Percentiles rank a stretch among this genome's conserved stretches.
phyloP scores from a whole-genome alignment of 1,140 invertebrate genomes.

The Drosophila erecta region DNA sequence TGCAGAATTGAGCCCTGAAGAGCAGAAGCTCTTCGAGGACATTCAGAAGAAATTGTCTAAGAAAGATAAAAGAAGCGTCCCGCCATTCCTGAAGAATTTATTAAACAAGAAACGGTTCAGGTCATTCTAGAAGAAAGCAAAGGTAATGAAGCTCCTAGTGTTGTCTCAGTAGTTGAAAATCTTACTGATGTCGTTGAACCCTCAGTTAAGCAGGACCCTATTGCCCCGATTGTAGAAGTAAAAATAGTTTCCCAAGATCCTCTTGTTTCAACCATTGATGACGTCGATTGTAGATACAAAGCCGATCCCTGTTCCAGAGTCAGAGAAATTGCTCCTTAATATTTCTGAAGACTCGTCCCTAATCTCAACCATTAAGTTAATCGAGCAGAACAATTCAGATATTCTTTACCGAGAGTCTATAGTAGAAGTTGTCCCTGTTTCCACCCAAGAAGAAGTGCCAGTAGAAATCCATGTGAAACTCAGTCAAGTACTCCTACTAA shows the following conservation, averaged over 20 bases:
- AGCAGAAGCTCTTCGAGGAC: constrained; percentile 74
- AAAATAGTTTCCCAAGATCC: constrained; percentile 18
- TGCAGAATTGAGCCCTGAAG: constrained; percentile 66
- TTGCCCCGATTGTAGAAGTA: constrained; percentile 10
- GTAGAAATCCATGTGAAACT: constrained; percentile 56
- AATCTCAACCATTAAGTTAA: constrained; percentile 39
- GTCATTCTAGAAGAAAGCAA: constrained; percentile 42
- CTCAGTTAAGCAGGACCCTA: constrained; percentile 13
- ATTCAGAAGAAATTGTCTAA: constrained; percentile 82
- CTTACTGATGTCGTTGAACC: constrained; percentile 24
- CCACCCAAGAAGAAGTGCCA: constrained; percentile 60
- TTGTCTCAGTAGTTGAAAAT: constrained; percentile 18
- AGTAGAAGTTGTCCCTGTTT: constrained; percentile 20
- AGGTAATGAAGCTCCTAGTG: constrained; percentile 32
- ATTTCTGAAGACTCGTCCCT: constrained; percentile 52
- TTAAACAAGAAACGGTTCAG: constrained; percentile 61
- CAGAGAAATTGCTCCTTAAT: constrained; percentile 31
- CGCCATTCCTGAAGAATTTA: constrained; percentile 77
- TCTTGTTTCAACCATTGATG: constrained; percentile 16
- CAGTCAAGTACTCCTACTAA: constrained; percentile 60
- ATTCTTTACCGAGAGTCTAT: constrained; percentile 27
- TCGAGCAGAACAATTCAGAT: constrained; percentile 56
- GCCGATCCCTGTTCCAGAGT: neutral
- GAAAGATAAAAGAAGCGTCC: constrained; percentile 83
- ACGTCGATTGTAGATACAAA: constrained; percentile 25